Percentiles rank a stretch among this genome's conserved stretches.
Conservation (phyloP, 2,797 vertebrate species). For the Acrossocheilus fasciatus region DNA sequence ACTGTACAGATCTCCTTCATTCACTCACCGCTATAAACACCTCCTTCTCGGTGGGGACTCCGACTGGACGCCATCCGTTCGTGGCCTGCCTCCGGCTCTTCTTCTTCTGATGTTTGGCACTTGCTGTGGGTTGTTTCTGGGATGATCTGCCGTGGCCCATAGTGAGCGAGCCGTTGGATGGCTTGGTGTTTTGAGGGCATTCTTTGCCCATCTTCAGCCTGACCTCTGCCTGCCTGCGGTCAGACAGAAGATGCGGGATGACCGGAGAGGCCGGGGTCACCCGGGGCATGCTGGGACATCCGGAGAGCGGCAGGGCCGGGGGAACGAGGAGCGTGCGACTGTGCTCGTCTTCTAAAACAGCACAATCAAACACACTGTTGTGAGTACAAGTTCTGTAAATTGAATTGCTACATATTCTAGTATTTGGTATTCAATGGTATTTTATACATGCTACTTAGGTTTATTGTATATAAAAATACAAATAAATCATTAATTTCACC, state of each 20-base stretch:
- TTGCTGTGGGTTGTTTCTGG: slow-evolving; percentile 81
- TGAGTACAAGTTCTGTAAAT: not conserved
- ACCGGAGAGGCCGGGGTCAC: slow-evolving; percentile 89
- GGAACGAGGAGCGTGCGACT: slow-evolving; percentile 88
- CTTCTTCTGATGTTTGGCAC: slow-evolving; percentile 89
- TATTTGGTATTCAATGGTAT: too few relatives aligned
- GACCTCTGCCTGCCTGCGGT: slow-evolving; percentile 80
- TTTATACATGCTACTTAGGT: too few relatives aligned
- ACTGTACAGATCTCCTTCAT: not conserved
- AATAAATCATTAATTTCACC: too few relatives aligned
- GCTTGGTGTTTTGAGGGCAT: slow-evolving; percentile 88
- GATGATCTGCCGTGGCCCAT: slow-evolving; percentile 79
- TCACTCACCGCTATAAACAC: slow-evolving; percentile 94
- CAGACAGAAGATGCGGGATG: slow-evolving; percentile 87
- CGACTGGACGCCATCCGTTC: slow-evolving; percentile 95
- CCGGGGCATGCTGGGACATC: slow-evolving; percentile 88
- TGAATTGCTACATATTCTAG: too few relatives aligned
- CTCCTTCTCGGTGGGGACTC: slow-evolving; percentile 90
- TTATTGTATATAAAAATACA: too few relatives aligned
- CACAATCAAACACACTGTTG: not conserved
- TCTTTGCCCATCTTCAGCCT: slow-evolving; percentile 83
- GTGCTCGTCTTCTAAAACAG: slow-evolving; percentile 84
- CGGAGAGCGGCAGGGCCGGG: slow-evolving; percentile 89
- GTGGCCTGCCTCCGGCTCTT: slow-evolving; percentile 87
- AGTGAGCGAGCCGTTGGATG: slow-evolving; percentile 86